These are phyloP conservation scores for Drosophila merina DNA, from an alignment of 2,888 invertebrate genomes.

Conservation along the genomic window DNA sequence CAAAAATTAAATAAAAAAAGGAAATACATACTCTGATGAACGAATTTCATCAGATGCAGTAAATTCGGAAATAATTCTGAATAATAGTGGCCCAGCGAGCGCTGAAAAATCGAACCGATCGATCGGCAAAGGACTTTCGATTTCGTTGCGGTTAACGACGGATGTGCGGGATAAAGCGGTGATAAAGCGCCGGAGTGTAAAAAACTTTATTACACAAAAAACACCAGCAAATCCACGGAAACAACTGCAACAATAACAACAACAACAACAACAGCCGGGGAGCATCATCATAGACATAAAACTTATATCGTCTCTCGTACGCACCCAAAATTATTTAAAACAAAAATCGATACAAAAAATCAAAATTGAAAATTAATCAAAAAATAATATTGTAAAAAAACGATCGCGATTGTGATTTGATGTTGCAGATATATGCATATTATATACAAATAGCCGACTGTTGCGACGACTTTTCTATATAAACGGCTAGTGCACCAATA, in stretches of 20 bases:
- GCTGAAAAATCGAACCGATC: constrained; percentile 12
- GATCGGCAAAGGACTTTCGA: constrained; percentile 61
- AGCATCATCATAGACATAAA: constrained; percentile 51
- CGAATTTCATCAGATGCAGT: constrained; percentile 32
- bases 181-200: constrained; percentile 21
- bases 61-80: constrained; percentile 2
- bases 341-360: constrained; percentile 15
- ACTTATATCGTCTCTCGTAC: constrained; percentile 23
- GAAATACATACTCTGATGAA: background rate
- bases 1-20: constrained; percentile 33
- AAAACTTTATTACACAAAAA: constrained; percentile 46
- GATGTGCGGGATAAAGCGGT: constrained; percentile 16
- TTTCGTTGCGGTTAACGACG: constrained; percentile 38
- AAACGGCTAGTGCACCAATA: constrained; percentile 48
- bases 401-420: constrained; percentile 42
- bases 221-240: constrained; percentile 43
- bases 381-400: constrained; percentile 7
- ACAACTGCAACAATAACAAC: constrained; percentile 37
- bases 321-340: constrained; percentile 32
- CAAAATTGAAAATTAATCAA: background rate
- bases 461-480: constrained; percentile 71
- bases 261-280: constrained; percentile 38
- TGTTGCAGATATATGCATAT: constrained; percentile 37
- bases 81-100: constrained; percentile 20
- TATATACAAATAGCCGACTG: constrained; percentile 42